Base-by-base conservation (phyloP, 2,113 vertebrate species). In the Eubucco bourcierii region DNA sequence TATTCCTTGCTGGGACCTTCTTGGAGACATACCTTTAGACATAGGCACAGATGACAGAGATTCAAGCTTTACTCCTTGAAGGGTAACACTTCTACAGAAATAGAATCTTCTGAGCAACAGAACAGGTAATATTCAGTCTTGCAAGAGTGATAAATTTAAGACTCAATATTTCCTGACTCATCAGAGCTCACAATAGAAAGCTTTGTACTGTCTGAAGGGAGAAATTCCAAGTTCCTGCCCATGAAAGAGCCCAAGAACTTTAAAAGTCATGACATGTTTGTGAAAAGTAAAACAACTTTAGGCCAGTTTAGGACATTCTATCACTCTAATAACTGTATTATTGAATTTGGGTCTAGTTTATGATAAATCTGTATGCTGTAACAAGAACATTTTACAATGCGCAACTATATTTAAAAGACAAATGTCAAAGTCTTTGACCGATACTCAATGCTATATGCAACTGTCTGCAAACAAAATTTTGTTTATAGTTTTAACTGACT, bases 171-270 rank as follows among this genome's bases (percentile, higher is more conserved):
- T 75, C 77, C 29, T 60, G n/a, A 87, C 63, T 59, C 24, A 72
- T 78, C 73, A 79, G 63, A 79, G 31, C n/a, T 93, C 86, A 93
- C 86, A 91, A 61, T 76, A 15, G 39, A 90, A 96, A 96, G 80
- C n/a, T 90, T 94, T 86, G 50, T 90, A 63, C n/a, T 39, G 34
- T 88, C 31, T 84, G 53, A 90, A 55, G 39, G 55, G 66, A 93
- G 86, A 87, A 84, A 60, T 84, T 93, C 95, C 92, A 94, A 94
- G 74, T 81, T 94, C 79, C 94, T 93, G 71, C 87, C 87, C 82
- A 60, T 70, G 84, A 87, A 90, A 88, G 66, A 87, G 53, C 25
- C 20, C 6, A 83, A 90, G 33, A 68, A 93, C 66, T 86, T 92
- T 73, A 60, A 90, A 93, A 93, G 88, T 92, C 63, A 37, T 59